Conservation (phyloP, 1,140 invertebrate species). For the Nephila pilipes region DNA sequence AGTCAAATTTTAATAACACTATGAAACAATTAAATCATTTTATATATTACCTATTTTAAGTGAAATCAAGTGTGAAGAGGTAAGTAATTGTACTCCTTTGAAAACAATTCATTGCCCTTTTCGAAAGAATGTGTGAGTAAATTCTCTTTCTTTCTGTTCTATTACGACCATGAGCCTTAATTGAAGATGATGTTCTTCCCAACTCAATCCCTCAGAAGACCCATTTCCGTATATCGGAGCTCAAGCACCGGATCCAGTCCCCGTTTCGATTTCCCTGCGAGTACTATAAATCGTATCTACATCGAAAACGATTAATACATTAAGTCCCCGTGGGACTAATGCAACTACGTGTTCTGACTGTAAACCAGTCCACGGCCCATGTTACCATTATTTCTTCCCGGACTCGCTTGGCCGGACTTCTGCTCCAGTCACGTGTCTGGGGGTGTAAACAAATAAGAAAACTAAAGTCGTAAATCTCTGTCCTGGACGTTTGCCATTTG, state of each 20-base stretch:
- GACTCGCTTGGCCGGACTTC: neutral
- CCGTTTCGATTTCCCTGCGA: neutral
- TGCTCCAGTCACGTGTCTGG: neutral
- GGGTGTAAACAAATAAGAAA: constrained; percentile 27
- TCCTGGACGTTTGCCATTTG: neutral
- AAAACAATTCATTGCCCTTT: neutral
- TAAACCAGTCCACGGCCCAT: neutral
- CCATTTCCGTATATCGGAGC: neutral
- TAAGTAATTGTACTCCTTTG: neutral
- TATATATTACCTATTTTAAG: too few species aligned
- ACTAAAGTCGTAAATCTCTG: constrained; percentile 21
- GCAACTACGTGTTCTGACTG: neutral
- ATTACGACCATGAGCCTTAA: neutral
- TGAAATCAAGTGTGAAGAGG: too few species aligned
- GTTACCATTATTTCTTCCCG: neutral
- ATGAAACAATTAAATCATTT: too few species aligned
- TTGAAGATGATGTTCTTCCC: neutral
- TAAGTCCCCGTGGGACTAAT: neutral
- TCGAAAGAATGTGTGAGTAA: neutral
- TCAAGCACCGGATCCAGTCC: neutral
- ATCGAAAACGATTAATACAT: constrained; percentile 28
- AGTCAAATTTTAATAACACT: too few species aligned
- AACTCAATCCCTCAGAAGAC: neutral
- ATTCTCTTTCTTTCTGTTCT: neutral
- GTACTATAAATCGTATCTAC: neutral